phyloP scores from a whole-genome alignment of 2,113 vertebrate genomes.

The Merops nubicus region DNA sequence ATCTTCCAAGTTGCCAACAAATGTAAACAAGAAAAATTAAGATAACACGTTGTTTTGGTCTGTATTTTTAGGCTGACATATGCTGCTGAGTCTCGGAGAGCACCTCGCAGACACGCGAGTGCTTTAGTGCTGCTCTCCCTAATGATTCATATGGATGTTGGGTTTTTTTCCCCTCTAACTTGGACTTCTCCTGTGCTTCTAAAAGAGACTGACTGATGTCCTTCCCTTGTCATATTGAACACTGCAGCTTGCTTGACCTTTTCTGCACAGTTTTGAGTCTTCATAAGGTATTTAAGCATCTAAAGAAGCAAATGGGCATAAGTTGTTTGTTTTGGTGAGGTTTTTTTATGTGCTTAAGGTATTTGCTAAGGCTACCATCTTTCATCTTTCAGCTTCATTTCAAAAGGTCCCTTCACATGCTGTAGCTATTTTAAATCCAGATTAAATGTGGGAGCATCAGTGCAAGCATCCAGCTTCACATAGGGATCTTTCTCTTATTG shows the following conservation, averaged over 20 bases:
- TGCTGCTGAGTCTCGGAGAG: background rate
- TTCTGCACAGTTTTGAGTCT: background rate
- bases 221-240: accelerated
- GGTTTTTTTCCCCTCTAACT: accelerated
- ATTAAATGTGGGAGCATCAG: background rate
- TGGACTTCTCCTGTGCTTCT: background rate
- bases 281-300: background rate
- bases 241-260: background rate
- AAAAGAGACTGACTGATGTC: accelerated
- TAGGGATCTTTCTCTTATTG: background rate
- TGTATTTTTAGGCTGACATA: background rate
- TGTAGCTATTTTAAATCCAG: background rate
- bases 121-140: accelerated
- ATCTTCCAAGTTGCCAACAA: background rate
- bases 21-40: slow-evolving; percentile 15
- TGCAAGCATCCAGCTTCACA: background rate
- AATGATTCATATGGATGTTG: background rate
- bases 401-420: background rate
- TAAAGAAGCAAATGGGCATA: accelerated
- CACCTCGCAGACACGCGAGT: background rate
- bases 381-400: background rate
- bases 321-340: background rate
- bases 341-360: background rate
- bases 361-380: background rate
- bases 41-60: background rate